Evolutionary conservation across 1,140 invertebrate genomes (phyloP).

Genomic region (Neomicropteryx cornuta): DNA sequence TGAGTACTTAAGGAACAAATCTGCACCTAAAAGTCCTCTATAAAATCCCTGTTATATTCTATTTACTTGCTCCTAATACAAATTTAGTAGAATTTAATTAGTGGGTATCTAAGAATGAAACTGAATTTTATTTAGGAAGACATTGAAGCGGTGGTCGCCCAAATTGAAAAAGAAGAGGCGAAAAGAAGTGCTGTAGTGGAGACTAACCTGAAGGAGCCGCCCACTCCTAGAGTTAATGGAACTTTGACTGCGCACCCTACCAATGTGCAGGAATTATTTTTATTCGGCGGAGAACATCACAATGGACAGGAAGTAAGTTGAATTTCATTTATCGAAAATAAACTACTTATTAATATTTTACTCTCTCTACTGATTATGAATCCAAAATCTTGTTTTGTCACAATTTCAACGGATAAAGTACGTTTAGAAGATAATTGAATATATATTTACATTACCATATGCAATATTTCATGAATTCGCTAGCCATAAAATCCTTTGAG

Average conservation of each 20-base stretch:
- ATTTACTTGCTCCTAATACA: too few relatives aligned
- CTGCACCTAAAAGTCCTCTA: too few relatives aligned
- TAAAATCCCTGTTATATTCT: too few relatives aligned
- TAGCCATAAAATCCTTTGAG: conserved; percentile 1
- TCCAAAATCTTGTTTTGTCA: neutral
- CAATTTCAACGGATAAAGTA: neutral
- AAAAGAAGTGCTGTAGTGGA: conserved; percentile 59
- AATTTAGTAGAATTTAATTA: too few relatives aligned
- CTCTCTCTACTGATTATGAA: neutral
- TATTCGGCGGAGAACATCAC: conserved; percentile 89
- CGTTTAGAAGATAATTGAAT: too few relatives aligned
- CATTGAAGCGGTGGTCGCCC: conserved; percentile 69
- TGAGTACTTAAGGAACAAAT: too few relatives aligned
- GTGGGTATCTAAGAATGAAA: conserved; percentile 4
- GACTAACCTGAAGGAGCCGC: conserved; percentile 47
- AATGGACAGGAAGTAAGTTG: conserved; percentile 70
- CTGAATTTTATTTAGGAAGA: conserved; percentile 57
- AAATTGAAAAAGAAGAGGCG: conserved; percentile 72
- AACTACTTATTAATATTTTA: conserved; percentile 11
- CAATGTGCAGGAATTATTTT: conserved; percentile 76
- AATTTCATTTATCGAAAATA: conserved; percentile 1
- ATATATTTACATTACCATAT: neutral
- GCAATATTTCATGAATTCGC: conserved; percentile 2
- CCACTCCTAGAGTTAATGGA: conserved; percentile 70
- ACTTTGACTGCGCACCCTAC: conserved; percentile 68